Evolutionary conservation across 2,797 vertebrate species (phyloP).

Genomic region (Mus caroli): DNA sequence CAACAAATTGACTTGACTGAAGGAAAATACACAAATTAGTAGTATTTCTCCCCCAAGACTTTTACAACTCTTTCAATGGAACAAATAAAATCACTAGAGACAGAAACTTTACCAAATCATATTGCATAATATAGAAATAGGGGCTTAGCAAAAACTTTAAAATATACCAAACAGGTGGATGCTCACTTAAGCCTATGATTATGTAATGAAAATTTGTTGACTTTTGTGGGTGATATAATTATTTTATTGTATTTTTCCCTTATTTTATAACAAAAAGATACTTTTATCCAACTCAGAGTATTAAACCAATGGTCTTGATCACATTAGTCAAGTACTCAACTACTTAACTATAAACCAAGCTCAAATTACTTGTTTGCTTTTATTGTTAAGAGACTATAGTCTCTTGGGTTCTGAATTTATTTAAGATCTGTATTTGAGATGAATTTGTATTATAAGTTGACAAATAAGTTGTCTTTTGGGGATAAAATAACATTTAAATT

Average conservation of each 20-base stretch:
- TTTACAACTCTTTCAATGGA: constrained; percentile 16
- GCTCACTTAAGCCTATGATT: background rate
- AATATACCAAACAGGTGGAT: background rate
- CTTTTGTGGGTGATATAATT: background rate
- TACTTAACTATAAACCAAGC: background rate
- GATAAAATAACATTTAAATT: background rate
- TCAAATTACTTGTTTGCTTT: background rate
- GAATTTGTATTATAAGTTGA: background rate
- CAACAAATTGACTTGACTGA: constrained; percentile 11
- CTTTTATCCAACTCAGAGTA: background rate
- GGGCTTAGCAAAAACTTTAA: constrained; percentile 22
- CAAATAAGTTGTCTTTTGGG: background rate
- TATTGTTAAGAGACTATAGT: background rate
- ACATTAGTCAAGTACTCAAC: background rate
- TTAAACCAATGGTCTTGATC: background rate
- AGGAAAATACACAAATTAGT: constrained; percentile 25
- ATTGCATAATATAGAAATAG: background rate
- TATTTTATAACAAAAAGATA: background rate
- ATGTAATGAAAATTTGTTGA: constrained; percentile 13
- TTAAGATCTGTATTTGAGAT: background rate
- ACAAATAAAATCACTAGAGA: constrained; percentile 30
- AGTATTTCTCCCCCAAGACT: background rate
- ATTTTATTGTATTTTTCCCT: constrained; percentile 16
- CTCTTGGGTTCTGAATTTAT: constrained; percentile 42
- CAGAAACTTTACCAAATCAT: constrained; percentile 27